Evolutionary conservation across 2,797 vertebrate genomes (phyloP).

Genomic region (Neomorphus geoffroyi): DNA sequence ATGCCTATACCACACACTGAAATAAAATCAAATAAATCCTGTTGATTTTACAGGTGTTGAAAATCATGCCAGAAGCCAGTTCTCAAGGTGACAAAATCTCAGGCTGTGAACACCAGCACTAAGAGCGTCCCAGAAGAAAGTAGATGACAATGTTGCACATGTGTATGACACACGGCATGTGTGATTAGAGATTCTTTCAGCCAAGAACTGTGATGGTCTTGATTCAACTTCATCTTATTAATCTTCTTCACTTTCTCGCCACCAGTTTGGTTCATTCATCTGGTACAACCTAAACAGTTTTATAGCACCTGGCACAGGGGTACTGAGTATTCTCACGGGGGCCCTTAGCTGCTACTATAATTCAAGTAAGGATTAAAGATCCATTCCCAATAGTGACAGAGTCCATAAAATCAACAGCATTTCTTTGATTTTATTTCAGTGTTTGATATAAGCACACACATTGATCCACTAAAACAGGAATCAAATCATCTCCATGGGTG

Average conservation of each 20-base stretch:
- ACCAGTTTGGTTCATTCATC: background rate
- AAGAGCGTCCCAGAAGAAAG: background rate
- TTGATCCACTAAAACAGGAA: background rate
- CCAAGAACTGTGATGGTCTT: background rate
- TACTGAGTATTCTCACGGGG: background rate
- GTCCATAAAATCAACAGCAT: constrained; percentile 19
- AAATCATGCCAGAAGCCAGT: background rate
- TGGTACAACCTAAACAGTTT: background rate
- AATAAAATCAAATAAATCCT: constrained; percentile 45
- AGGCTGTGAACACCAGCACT: background rate
- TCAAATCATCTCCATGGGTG: background rate
- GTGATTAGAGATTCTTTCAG: background rate
- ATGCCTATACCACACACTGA: constrained; percentile 31
- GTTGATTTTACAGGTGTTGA: constrained; percentile 19
- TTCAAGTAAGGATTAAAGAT: constrained; percentile 46
- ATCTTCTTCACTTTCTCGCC: background rate
- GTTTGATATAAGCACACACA: constrained; percentile 10
- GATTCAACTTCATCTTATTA: background rate
- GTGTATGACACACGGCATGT: fast-evolving
- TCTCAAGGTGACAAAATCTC: background rate
- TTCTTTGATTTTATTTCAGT: constrained; percentile 53
- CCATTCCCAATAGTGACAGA: background rate
- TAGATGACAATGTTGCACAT: fast-evolving
- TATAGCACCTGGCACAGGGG: background rate
- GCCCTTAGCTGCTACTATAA: background rate